Base-by-base conservation (phyloP, 2,113 vertebrate genomes). In the Carassius carassius region DNA sequence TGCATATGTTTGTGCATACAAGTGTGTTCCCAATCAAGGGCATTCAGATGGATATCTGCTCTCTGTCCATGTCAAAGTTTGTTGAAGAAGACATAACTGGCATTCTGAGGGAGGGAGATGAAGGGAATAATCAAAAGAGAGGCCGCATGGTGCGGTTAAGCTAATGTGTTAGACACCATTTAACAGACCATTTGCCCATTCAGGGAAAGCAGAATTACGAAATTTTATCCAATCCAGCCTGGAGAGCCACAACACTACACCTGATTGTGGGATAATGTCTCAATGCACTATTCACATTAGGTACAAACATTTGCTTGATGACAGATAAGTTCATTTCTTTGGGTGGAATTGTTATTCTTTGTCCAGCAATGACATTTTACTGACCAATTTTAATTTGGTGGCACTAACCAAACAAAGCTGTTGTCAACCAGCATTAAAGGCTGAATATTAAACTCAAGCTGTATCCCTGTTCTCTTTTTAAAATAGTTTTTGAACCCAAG, bases 221-320 rank as follows among this genome's bases (percentile, higher is more conserved):
- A 58, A 75, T 86, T 74, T 84, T 82, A 88, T 81, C 58, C 78
- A 85, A 60, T 76, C 83, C 62, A 69, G 23, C 63, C 60, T 35
- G n/a, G 37, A 83, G 32, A 65, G 23, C 37, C 49, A 63, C n/a
- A 51, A 51, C 47, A 65, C 69, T 88, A 74, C 37, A 74, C 13
- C 72, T 84, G 75, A 90, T 89, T 85, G 81, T 54, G 82, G 74
- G 63, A 70, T 83, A 83, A 70, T 56, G 87, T 65, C 60, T 87
- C 85, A 65, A 78, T 72, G 78, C 47, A 77, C 82, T 25, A 49
- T 62, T 60, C 56, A 76, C 72, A 56, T 65, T 2, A 54, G 74
- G 14, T 76, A 54, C 13, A 51, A 76, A 76, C 73, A 76, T 54
- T 54, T 54, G 23, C 47, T 14, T 29, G 23, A 76, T 76, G 47